Evolutionary conservation across 2,888 invertebrate species (phyloP).

Genomic region (Agrilus biguttatus): DNA sequence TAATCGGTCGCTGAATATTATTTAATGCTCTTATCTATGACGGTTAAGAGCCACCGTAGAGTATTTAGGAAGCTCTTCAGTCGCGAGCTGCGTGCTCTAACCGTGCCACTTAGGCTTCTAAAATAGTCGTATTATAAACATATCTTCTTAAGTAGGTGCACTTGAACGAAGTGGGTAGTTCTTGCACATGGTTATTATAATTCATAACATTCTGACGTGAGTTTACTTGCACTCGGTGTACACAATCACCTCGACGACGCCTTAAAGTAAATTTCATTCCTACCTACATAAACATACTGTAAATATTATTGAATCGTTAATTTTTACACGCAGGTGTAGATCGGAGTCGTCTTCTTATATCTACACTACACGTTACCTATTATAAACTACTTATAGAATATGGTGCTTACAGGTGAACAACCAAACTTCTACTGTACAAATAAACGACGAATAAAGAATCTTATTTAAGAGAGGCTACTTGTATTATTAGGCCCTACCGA

Average conservation of each 20-base stretch:
- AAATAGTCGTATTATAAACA: conserved; percentile 20
- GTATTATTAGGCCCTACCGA: no score
- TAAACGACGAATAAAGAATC: no score
- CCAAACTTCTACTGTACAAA: no score
- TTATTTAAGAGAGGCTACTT: no score
- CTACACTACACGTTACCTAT: no score
- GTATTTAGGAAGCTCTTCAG: conserved; percentile 12
- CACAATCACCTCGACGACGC: conserved; percentile 12
- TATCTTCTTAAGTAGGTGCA: conserved; percentile 18
- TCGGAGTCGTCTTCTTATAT: no score
- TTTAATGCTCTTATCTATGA: no score
- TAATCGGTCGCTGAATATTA: no score
- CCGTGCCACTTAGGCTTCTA: conserved; percentile 17
- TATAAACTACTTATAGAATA: no score
- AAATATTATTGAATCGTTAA: no score
- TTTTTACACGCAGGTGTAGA: no score
- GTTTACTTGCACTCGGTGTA: conserved; percentile 9
- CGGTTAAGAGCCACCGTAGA: neutral
- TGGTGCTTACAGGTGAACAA: no score
- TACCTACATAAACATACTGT: neutral
- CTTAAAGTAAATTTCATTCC: conserved; percentile 7
- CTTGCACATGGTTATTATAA: conserved; percentile 19
- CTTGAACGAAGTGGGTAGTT: conserved; percentile 17
- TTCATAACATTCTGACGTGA: conserved; percentile 13
- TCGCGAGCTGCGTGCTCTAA: conserved; percentile 10